Percentiles rank a stretch among this genome's conserved stretches.
These are phyloP conservation scores for Drosophila sproati DNA, from an alignment of 1,140 invertebrate genomes.

Conservation along the genomic window DNA sequence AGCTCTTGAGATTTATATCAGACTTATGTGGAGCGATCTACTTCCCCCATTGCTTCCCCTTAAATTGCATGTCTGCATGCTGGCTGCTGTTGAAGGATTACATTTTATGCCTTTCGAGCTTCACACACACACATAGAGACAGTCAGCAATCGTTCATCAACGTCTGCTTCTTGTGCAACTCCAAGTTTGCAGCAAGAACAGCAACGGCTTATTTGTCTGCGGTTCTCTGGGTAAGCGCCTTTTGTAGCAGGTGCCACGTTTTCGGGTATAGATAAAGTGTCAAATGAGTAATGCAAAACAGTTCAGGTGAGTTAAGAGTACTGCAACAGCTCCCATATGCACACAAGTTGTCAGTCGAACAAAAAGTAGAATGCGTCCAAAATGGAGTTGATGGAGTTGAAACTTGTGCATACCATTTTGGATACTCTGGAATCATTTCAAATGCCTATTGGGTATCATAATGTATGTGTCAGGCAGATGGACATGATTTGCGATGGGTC, in stretches of 20 bases:
- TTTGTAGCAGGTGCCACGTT: constrained; percentile 40
- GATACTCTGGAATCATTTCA: background rate
- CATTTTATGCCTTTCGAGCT: constrained; percentile 56
- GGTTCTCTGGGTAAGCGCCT: constrained; percentile 31
- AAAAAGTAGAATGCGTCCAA: background rate
- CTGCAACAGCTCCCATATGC: constrained; percentile 1
- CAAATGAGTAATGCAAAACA: constrained; percentile 80
- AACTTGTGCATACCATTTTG: background rate
- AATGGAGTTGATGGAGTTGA: too few relatives aligned
- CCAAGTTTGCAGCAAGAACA: constrained; percentile 32
- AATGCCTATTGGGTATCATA: background rate
- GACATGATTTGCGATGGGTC: too few relatives aligned
- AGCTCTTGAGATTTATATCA: constrained; percentile 79
- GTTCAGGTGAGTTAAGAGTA: constrained; percentile 3
- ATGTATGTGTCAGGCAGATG: too few relatives aligned
- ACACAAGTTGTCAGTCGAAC: background rate
- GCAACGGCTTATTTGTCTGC: constrained; percentile 58
- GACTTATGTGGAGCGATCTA: constrained; percentile 61
- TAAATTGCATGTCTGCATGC: constrained; percentile 48
- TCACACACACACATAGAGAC: constrained; percentile 7
- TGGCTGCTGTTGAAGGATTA: constrained; percentile 62
- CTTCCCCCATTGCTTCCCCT: background rate
- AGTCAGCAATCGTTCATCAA: constrained; percentile 70
- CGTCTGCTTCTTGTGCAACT: constrained; percentile 49
- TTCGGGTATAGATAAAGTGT: constrained; percentile 69